Percentiles rank a stretch among this genome's conserved stretches.
Conservation (phyloP, 2,797 vertebrate species). For the Gadopsis bispinosus region DNA sequence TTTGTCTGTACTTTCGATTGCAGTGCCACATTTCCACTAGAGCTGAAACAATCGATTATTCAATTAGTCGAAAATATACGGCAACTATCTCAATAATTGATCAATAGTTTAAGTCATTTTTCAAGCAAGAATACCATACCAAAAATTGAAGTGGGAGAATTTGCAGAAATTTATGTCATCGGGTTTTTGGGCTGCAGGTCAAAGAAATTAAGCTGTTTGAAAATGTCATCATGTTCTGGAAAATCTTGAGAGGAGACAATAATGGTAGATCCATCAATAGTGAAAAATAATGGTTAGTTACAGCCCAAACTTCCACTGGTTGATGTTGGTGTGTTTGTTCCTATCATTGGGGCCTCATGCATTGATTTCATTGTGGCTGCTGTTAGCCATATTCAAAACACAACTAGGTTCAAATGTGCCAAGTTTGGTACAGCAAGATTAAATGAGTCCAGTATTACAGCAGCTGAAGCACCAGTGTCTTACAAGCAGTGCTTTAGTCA, state of each 20-base stretch:
- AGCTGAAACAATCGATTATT: background rate
- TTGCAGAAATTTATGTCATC: background rate
- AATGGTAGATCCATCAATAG: background rate
- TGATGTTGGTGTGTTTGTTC: background rate
- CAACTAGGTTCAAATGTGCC: background rate
- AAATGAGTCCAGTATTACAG: background rate
- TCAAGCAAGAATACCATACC: background rate
- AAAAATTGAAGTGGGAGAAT: background rate
- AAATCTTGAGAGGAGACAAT: background rate
- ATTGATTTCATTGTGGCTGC: background rate
- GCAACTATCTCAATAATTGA: background rate
- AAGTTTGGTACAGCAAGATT: background rate
- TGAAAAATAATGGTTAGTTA: background rate
- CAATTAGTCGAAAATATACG: background rate
- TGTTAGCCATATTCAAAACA: background rate
- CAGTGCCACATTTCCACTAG: background rate
- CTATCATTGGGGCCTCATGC: background rate
- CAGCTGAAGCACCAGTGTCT: background rate
- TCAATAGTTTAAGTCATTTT: background rate
- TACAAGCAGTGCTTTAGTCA: slow-evolving; percentile 1
- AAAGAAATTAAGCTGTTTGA: background rate
- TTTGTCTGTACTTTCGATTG: background rate
- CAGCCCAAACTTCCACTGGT: background rate
- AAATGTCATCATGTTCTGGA: background rate
- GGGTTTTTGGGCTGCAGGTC: background rate